Conservation (phyloP, 2,888 invertebrate species). For the Hecatera dysodea region DNA sequence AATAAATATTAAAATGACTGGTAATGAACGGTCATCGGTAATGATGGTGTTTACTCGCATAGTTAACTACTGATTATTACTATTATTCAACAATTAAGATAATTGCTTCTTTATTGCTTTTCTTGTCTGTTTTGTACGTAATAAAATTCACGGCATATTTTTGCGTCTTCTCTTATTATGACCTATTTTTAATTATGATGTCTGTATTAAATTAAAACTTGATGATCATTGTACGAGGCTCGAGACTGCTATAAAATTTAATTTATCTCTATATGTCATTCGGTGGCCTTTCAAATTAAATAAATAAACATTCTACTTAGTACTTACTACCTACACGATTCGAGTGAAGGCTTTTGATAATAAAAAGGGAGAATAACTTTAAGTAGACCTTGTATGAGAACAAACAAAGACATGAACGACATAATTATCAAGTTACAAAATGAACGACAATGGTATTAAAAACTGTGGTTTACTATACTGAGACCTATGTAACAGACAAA, state of each 20-base stretch:
- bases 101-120: constrained; percentile 38
- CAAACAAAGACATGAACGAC: constrained; percentile 33
- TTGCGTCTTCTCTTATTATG: constrained; percentile 12
- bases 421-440: not conserved
- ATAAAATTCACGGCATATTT: constrained; percentile 29
- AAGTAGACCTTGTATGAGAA: constrained; percentile 33
- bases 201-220: constrained; percentile 24
- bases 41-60: constrained; percentile 24
- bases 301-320: constrained; percentile 53
- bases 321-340: constrained; percentile 36
- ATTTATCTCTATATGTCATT: constrained; percentile 39
- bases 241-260: constrained; percentile 18
- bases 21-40: constrained; percentile 27
- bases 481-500: not conserved
- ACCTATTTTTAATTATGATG: constrained; percentile 32
- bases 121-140: constrained; percentile 19
- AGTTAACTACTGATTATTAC: constrained; percentile 21
- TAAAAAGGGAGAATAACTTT: constrained; percentile 51
- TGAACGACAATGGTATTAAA: constrained; percentile 1
- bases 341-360: constrained; percentile 61
- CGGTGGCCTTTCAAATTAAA: constrained; percentile 49
- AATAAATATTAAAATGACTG: constrained; percentile 35
- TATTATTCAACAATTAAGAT: constrained; percentile 43
- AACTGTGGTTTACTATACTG: not conserved
- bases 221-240: constrained; percentile 20